Evolutionary conservation across 2,888 invertebrate species (phyloP).

Genomic region (Mythimna ferrago): DNA sequence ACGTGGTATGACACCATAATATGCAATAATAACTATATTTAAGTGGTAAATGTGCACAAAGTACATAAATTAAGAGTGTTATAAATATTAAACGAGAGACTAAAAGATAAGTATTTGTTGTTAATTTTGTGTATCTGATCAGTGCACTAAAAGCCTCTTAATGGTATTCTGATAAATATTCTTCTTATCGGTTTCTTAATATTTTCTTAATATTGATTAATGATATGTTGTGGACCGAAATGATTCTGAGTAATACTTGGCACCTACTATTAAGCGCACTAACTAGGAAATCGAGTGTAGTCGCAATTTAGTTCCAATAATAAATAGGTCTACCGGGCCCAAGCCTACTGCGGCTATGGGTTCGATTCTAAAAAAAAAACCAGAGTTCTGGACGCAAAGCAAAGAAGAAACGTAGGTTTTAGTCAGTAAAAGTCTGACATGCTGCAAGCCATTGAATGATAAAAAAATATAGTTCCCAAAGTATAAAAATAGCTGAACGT

Average conservation of each 20-base stretch:
- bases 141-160: constrained; percentile 8
- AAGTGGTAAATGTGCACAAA: constrained; percentile 39
- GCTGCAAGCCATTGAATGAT: too few relatives aligned
- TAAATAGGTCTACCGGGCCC: not conserved
- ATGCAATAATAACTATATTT: constrained; percentile 49
- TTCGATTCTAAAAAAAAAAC: too few relatives aligned
- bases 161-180: constrained; percentile 1
- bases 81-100: constrained; percentile 20
- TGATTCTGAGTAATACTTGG: not conserved
- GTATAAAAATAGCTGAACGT: too few relatives aligned
- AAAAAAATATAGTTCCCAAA: too few relatives aligned
- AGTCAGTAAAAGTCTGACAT: too few relatives aligned
- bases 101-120: constrained; percentile 25
- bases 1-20: constrained; percentile 26
- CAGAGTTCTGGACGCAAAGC: too few relatives aligned
- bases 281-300: not conserved
- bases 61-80: constrained; percentile 29
- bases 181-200: not conserved
- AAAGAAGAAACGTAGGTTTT: too few relatives aligned
- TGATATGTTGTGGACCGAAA: not conserved
- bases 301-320: not conserved
- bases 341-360: not conserved
- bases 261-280: not conserved
- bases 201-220: not conserved
- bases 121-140: constrained; percentile 20